phyloP scores from a whole-genome alignment of 30 jellyfish, hydroid and myxozoan species.

The Aurelia aurita region DNA sequence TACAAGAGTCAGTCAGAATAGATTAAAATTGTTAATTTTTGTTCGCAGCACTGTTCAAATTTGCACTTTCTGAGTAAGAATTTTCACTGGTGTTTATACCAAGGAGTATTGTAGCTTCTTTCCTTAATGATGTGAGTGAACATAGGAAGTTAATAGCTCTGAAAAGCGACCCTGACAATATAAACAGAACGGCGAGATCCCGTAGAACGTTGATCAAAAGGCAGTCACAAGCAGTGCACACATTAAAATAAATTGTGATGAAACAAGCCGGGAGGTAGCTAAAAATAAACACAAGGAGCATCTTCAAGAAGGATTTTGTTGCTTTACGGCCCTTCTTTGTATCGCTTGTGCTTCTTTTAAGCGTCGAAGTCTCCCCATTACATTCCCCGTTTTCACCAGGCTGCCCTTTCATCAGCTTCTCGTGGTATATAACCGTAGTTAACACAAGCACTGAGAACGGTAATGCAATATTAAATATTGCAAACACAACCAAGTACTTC shows the following conservation, averaged over 20 bases:
- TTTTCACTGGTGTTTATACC: conserved; percentile 14
- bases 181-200: conserved; percentile 45
- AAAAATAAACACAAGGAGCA: conserved; percentile 59
- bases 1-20: no score
- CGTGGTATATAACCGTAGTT: conserved; percentile 44
- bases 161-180: conserved; percentile 69
- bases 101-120: conserved; percentile 26
- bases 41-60: no score
- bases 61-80: conserved; percentile 8
- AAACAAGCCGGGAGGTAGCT: conserved; percentile 72
- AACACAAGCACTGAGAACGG: conserved; percentile 29
- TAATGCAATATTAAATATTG: conserved; percentile 28
- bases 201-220: conserved; percentile 36
- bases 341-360: not conserved
- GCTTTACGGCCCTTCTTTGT: conserved; percentile 47
- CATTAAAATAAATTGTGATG: conserved; percentile 51
- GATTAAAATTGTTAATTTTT: no score
- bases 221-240: conserved; percentile 57
- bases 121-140: conserved; percentile 27
- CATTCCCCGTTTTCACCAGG: not conserved
- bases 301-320: conserved; percentile 46
- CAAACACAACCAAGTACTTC: conserved; percentile 46
- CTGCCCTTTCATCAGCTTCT: conserved; percentile 8
- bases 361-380: conserved; percentile 23
- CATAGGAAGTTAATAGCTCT: conserved; percentile 62